Conservation (phyloP, 2,888 invertebrate genomes). For the Brachylomia viminalis region DNA sequence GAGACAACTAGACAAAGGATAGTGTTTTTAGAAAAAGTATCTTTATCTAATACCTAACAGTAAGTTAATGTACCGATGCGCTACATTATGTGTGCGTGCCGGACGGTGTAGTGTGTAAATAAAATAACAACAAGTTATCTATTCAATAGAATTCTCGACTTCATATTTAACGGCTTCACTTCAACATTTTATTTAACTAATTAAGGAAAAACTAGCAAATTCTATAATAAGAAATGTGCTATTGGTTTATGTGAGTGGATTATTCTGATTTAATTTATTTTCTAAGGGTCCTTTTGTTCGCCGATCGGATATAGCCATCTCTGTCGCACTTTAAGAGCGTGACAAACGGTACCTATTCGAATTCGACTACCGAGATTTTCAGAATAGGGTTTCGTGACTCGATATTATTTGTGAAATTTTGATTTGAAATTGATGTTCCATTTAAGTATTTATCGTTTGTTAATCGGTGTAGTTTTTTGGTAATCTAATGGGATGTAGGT, state of each 20-base stretch:
- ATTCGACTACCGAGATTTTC: conserved; percentile 69
- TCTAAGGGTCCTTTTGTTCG: conserved; percentile 76
- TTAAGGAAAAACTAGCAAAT: conserved; percentile 35
- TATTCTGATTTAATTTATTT: conserved; percentile 66
- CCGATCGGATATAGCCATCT: conserved; percentile 67
- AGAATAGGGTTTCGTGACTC: conserved; percentile 65
- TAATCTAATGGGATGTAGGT: neutral
- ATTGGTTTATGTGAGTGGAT: conserved; percentile 47
- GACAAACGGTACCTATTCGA: conserved; percentile 68
- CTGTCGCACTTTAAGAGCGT: conserved; percentile 67
- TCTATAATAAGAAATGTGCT: conserved; percentile 20
- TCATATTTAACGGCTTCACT: conserved; percentile 40
- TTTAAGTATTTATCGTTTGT: conserved; percentile 36
- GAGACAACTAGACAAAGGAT: conserved; percentile 55
- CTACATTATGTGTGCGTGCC: conserved; percentile 52
- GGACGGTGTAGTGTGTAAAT: conserved; percentile 42
- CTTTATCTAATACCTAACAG: conserved; percentile 35
- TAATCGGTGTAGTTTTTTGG: conserved; percentile 24
- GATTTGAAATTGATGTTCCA: conserved; percentile 47
- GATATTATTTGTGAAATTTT: conserved; percentile 56
- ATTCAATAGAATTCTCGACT: conserved; percentile 55
- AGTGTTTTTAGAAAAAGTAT: conserved; percentile 36
- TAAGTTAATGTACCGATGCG: conserved; percentile 43
- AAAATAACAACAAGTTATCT: conserved; percentile 55
- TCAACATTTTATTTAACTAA: conserved; percentile 34